phyloP scores from a whole-genome alignment of 1,140 invertebrate species.

The Asobara japonica region DNA sequence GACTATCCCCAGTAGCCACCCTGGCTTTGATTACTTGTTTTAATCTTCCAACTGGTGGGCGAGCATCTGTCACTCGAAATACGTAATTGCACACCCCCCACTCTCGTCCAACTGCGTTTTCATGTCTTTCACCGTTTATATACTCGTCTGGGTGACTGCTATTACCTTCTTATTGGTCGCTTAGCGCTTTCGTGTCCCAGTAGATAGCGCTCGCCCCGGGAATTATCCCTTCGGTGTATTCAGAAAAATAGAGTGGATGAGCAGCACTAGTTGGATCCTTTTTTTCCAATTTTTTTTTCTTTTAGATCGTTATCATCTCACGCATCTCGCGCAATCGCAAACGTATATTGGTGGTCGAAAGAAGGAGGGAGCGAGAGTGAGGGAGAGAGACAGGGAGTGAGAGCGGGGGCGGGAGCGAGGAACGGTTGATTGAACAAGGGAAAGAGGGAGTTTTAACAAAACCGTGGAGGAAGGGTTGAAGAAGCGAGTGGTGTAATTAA shows the following conservation, averaged over 20 bases:
- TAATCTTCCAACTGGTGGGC: constrained; percentile 66
- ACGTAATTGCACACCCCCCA: constrained; percentile 56
- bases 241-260: not conserved
- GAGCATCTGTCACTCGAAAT: constrained; percentile 68
- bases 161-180: constrained; percentile 47
- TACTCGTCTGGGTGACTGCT: constrained; percentile 20
- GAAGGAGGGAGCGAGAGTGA: not conserved
- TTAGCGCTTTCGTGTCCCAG: constrained; percentile 27
- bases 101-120: not conserved
- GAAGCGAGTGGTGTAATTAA: constrained; percentile 2
- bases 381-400: not conserved
- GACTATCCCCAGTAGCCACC: constrained; percentile 37
- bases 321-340: constrained; percentile 8
- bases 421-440: constrained; percentile 10
- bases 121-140: constrained; percentile 11
- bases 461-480: not conserved
- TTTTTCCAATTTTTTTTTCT: not conserved
- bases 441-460: constrained; percentile 22
- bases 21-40: constrained; percentile 68
- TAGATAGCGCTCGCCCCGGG: constrained; percentile 13
- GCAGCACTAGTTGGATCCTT: not conserved
- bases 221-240: not conserved
- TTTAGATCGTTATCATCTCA: constrained; percentile 9
- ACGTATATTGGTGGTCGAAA: not conserved
- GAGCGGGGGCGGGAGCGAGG: not conserved